Percentiles rank a stretch among this genome's conserved stretches.
These are phyloP conservation scores for Cairina moschata DNA, from an alignment of 2,113 vertebrate species.

Conservation along the genomic window DNA sequence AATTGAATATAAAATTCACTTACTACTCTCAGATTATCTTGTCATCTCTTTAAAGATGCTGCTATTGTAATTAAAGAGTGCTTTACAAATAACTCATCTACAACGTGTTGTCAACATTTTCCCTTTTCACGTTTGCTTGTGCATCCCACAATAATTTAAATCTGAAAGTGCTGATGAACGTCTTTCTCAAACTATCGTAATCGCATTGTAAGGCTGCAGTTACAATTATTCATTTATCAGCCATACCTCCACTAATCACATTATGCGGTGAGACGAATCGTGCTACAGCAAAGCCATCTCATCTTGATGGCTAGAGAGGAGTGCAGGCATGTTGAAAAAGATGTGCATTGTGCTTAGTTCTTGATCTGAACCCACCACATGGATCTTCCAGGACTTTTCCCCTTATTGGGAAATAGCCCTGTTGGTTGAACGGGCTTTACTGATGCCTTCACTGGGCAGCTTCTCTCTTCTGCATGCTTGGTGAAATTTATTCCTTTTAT, in stretches of 20 bases:
- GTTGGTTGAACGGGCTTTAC: background rate
- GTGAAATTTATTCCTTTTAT: background rate
- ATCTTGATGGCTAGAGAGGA: background rate
- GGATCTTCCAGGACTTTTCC: background rate
- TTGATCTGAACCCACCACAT: background rate
- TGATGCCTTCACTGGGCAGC: background rate
- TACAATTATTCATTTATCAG: conserved; percentile 7
- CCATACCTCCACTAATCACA: background rate
- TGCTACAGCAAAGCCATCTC: background rate
- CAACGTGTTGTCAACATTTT: background rate
- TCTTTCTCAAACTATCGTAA: background rate
- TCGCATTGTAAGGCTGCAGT: background rate
- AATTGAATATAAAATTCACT: background rate
- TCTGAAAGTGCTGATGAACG: background rate
- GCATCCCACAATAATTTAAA: background rate
- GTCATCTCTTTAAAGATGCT: background rate
- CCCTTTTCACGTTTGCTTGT: background rate
- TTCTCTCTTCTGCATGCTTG: background rate
- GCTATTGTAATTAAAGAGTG: conserved; percentile 4
- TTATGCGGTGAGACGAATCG: background rate
- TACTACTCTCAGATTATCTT: background rate
- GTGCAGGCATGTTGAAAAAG: background rate
- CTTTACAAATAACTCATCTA: background rate
- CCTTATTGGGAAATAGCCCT: background rate
- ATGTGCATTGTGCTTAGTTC: background rate